Base-by-base conservation (phyloP, 2,797 vertebrate species). In the Microchirus variegatus region DNA sequence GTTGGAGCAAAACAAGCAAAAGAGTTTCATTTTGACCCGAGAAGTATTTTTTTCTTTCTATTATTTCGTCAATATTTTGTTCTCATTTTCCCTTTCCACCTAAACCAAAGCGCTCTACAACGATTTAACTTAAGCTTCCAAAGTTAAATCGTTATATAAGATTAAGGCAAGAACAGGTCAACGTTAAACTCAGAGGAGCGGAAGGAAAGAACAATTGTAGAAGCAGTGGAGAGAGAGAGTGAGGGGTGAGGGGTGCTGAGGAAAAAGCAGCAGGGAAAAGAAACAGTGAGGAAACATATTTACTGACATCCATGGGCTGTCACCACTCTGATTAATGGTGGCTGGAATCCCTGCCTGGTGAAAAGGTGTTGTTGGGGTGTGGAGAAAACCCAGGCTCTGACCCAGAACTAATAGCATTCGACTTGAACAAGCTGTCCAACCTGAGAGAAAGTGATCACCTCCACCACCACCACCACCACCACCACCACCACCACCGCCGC, bases 371-470 rank as follows among this genome's bases (percentile, higher is more conserved):
- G 86, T 89, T 85, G 87, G 90, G 89, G 85, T 87, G 88, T 85
- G 76, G 85, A 90, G 80, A 89, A 89, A 91, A 65, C 89, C 89
- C 86, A 72, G 77, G 78, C 84, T 37, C 72, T 89, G 91, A 93
- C 91, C 91, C 90, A 86, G 78, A 91, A 92, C 92, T 93, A 94
- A 94, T 94, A 92, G 90, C 91, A 89, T 92, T 90, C 79, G 90
- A 92, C 86, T 91, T 85, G 87, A 92, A 91, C 90, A 91, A 89
- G 90, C 90, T 90, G 90, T 90, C 83, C 87, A 83, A 85, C 78
- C 86, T 84, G 81, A 86, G 79, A 83, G 77, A 73, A 16, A 14
- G 41, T 13, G 15, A 5, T 42, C 12, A 42, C 22, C 22, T 22
- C 22, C 22, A 22, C 22, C 22, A 22, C 22, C 22, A 22, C 19